phyloP scores from a whole-genome alignment of 1,140 invertebrate genomes.

The Calliphora vicina region DNA sequence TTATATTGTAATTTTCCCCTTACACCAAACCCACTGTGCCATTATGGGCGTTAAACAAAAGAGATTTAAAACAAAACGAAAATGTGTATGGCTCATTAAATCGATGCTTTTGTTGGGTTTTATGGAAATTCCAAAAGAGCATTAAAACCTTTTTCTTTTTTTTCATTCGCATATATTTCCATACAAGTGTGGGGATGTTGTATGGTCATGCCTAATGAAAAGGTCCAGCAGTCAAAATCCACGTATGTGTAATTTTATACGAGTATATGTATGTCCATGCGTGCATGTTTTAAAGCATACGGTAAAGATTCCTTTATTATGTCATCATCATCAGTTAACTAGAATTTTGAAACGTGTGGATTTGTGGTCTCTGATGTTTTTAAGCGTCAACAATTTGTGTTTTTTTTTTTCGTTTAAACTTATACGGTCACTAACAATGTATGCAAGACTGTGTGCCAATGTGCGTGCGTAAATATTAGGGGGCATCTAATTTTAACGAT shows the following conservation, averaged over 20 bases:
- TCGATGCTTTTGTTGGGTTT: neutral
- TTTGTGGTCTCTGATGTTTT: slow-evolving; percentile 3
- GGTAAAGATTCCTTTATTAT: neutral
- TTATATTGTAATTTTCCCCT: too few species aligned
- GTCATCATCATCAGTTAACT: slow-evolving; percentile 2
- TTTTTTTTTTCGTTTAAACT: neutral
- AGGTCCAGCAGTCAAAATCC: too few species aligned
- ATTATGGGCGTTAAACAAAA: neutral
- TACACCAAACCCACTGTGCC: neutral
- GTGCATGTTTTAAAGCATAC: neutral
- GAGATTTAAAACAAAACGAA: neutral
- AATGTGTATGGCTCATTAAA: slow-evolving; percentile 17
- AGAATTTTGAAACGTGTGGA: slow-evolving; percentile 8
- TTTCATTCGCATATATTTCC: too few species aligned
- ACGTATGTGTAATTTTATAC: too few species aligned
- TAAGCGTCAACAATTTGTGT: slow-evolving; percentile 6
- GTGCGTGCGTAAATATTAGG: too few species aligned
- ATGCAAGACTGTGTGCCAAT: too few species aligned
- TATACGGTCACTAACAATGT: neutral
- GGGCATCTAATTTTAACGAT: too few species aligned
- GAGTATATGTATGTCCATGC: neutral
- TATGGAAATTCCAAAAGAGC: neutral
- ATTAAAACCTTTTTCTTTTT: neutral
- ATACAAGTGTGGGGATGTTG: too few species aligned
- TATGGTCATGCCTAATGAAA: too few species aligned